Conservation (phyloP, 2,888 invertebrate species). For the Caenorhabditis sp. region DNA sequence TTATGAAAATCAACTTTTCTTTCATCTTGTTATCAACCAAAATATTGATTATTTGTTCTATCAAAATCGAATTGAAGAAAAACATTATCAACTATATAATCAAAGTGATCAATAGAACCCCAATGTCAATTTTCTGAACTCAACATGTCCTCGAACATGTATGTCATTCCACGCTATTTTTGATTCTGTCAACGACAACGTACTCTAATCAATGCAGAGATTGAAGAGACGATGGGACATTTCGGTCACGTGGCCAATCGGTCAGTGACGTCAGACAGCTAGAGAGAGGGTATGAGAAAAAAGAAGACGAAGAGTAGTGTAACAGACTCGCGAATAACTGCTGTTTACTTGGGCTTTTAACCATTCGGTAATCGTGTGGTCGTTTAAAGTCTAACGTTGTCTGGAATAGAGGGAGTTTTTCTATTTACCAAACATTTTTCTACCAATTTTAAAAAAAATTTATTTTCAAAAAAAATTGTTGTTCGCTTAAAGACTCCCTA, state of each 20-base stretch:
- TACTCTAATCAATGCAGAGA: neutral
- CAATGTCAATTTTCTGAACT: neutral
- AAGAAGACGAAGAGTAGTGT: neutral
- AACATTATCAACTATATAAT: neutral
- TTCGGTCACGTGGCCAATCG: neutral
- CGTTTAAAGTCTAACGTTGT: neutral
- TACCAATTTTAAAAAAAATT: too few relatives aligned
- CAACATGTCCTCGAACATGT: neutral
- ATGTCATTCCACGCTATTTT: neutral
- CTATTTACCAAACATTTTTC: neutral
- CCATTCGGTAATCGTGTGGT: neutral
- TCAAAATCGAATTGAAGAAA: neutral
- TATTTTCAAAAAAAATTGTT: too few relatives aligned
- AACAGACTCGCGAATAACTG: neutral
- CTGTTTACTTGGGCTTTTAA: neutral
- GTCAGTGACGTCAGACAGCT: neutral
- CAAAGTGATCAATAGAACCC: neutral
- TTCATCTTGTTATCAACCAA: too few relatives aligned
- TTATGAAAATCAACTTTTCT: too few relatives aligned
- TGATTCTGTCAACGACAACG: neutral
- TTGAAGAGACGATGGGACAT: neutral
- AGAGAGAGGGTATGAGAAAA: neutral
- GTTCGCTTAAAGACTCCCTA: too few relatives aligned
- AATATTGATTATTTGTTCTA: neutral
- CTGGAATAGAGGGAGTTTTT: neutral